A percentile compares a stretch with the other conserved stretches of the same genome.
phyloP scores from a whole-genome alignment of 2,113 vertebrate genomes.

The Rhizomys pruinosus region DNA sequence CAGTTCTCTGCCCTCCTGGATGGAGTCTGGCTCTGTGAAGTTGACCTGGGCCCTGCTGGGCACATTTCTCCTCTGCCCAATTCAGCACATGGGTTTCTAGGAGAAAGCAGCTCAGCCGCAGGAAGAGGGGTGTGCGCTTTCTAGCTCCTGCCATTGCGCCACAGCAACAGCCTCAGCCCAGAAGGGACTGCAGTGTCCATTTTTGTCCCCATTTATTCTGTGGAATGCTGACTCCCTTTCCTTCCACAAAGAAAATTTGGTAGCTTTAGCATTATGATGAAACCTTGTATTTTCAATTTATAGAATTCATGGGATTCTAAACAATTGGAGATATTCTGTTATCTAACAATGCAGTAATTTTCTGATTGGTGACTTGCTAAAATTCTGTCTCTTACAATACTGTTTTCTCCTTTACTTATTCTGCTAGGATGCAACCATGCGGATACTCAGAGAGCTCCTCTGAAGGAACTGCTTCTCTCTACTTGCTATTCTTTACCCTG shows the following conservation, averaged over 20 bases:
- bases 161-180: background rate
- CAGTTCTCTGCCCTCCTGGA: background rate
- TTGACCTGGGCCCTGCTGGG: background rate
- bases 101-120: background rate
- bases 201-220: background rate
- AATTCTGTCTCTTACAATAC: background rate
- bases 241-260: background rate
- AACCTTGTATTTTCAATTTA: background rate
- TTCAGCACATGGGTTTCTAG: background rate
- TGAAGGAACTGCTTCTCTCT: background rate
- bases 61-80: background rate
- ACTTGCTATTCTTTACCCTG: background rate
- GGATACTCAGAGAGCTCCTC: rapidly evolving
- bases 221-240: background rate
- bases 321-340: background rate
- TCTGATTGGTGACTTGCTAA: background rate
- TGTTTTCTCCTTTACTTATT: slow-evolving; percentile 22
- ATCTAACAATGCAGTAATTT: background rate
- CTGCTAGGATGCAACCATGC: background rate
- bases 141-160: background rate
- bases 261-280: background rate
- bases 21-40: background rate
- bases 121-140: background rate
- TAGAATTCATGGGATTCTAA: background rate
- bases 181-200: background rate